phyloP scores from a whole-genome alignment of 2,797 vertebrate species.

The Tamandua tetradactyla region DNA sequence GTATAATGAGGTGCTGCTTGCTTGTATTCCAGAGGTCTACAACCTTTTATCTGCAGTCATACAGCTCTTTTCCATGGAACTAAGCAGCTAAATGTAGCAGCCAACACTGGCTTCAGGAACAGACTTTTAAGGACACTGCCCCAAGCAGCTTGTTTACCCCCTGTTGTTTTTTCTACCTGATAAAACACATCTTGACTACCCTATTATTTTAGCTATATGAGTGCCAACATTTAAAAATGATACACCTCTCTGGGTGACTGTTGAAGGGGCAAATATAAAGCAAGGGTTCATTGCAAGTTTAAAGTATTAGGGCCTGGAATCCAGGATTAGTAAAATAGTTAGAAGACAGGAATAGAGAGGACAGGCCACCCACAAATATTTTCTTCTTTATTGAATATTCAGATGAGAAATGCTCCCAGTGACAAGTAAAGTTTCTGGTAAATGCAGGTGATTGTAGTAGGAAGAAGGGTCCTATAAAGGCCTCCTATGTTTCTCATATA shows the following conservation, averaged over 20 bases:
- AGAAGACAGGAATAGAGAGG: background rate
- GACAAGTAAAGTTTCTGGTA: conserved; percentile 45
- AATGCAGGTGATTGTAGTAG: conserved; percentile 1
- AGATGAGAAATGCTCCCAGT: conserved; percentile 37
- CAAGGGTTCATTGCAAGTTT: conserved; percentile 5
- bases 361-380: background rate
- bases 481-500: background rate
- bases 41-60: conserved; percentile 56
- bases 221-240: conserved; percentile 53
- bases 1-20: conserved; percentile 79
- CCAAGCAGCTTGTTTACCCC: background rate
- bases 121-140: conserved; percentile 58
- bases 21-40: conserved; percentile 69
- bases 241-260: background rate
- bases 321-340: background rate
- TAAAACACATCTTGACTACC: conserved; percentile 36
- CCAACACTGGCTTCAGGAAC: conserved; percentile 45
- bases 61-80: conserved; percentile 42
- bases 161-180: conserved; percentile 38
- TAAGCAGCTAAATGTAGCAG: conserved; percentile 55
- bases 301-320: background rate
- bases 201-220: conserved; percentile 17
- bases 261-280: conserved; percentile 1
- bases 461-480: background rate
- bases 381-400: conserved; percentile 62